These are phyloP conservation scores for Mormyrops attenuatus DNA, from an alignment of 2,797 vertebrate species.

Conservation along the genomic window DNA sequence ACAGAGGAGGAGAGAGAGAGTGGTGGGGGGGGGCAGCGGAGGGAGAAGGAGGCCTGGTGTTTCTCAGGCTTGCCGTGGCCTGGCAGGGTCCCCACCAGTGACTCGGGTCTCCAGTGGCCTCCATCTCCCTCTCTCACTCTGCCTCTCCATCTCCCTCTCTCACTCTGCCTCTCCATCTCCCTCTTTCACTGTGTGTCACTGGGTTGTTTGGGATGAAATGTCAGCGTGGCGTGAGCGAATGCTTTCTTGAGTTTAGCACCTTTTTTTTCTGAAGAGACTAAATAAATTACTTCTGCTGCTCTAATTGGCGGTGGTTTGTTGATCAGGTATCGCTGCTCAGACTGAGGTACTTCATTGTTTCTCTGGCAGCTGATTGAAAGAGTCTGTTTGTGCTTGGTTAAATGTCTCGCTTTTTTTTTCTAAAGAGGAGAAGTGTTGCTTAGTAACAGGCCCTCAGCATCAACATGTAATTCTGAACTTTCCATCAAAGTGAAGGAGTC, in stretches of 20 bases:
- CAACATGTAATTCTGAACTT: conserved; percentile 45
- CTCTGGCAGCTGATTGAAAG: conserved; percentile 49
- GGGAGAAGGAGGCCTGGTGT: conserved; percentile 43
- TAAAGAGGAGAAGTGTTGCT: conserved; percentile 35
- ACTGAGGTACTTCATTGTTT: conserved; percentile 57
- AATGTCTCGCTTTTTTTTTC: conserved; percentile 29
- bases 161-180: conserved; percentile 36
- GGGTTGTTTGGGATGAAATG: conserved; percentile 65
- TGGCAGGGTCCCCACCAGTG: conserved; percentile 52
- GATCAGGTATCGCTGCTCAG: conserved; percentile 60
- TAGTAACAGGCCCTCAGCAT: conserved; percentile 44
- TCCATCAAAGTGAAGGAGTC: conserved; percentile 53
- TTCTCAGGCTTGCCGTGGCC: conserved; percentile 51
- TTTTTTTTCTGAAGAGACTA: conserved; percentile 57
- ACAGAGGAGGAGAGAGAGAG: conserved; percentile 17
- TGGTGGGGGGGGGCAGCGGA: neutral
- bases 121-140: conserved; percentile 44
- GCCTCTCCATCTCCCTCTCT: conserved; percentile 25
- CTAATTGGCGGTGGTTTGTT: conserved; percentile 65
- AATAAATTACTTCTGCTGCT: conserved; percentile 68
- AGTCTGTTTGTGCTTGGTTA: conserved; percentile 51
- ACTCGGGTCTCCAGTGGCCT: conserved; percentile 48
- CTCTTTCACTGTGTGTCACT: conserved; percentile 56
- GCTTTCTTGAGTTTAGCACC: conserved; percentile 66
- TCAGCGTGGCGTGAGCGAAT: conserved; percentile 62